phyloP scores from a whole-genome alignment of 2,113 vertebrate genomes.

The Egretta garzetta region DNA sequence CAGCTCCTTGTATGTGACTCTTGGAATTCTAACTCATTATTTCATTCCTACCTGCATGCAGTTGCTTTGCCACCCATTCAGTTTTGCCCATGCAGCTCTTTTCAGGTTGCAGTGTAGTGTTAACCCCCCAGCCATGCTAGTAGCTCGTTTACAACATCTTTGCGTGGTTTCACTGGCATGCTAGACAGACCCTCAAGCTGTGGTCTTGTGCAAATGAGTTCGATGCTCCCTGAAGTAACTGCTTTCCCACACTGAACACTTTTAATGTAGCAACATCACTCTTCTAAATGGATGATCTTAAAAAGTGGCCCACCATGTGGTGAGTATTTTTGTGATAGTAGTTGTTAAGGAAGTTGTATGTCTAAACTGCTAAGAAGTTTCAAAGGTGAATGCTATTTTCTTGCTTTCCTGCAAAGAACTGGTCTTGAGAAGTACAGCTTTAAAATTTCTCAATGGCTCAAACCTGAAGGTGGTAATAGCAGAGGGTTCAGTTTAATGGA shows the following conservation, averaged over 20 bases:
- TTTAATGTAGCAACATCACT: neutral
- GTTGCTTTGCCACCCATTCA: neutral
- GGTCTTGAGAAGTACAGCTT: neutral
- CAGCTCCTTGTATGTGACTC: fast-evolving
- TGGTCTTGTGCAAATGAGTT: neutral
- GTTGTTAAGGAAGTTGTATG: neutral
- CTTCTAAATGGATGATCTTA: neutral
- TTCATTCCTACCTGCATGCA: neutral
- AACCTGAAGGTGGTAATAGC: neutral
- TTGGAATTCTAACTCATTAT: neutral
- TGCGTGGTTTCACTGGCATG: neutral
- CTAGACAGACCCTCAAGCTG: fast-evolving
- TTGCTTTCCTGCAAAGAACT: neutral
- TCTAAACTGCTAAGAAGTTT: neutral
- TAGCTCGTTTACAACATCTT: neutral
- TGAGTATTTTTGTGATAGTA: neutral
- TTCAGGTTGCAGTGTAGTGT: neutral
- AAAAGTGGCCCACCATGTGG: fast-evolving
- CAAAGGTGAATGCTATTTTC: neutral
- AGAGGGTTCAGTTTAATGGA: neutral
- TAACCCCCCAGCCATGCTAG: fast-evolving
- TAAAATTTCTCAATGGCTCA: neutral
- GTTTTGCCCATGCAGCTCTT: neutral
- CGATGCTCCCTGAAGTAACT: fast-evolving
- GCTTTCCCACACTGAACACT: neutral